Evolutionary conservation across 2,888 invertebrate genomes (phyloP), one percentile per base, ranked within the genome.

Genomic region (Nymphalis polychloros): DNA sequence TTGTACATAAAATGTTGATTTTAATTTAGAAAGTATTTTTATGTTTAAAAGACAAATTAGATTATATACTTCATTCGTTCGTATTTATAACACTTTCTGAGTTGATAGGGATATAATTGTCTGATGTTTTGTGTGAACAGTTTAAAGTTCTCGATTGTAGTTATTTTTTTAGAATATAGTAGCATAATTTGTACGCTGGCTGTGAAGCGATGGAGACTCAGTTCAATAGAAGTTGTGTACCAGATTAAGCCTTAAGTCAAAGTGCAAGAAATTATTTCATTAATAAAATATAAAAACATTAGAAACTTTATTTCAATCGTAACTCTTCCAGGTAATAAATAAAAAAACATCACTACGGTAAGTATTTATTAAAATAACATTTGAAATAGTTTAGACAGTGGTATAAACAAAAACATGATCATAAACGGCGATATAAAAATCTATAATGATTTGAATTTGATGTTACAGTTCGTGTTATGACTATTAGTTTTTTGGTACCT

Each of bases 181-280:
- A 65, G 48, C 65, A 35, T 62, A 57, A 23, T 35, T 20, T 62
- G 47, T 68, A 68, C 60, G 79, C 83, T 84, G 89, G 90, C 89
- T 90, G 89, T 90, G 90, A 89, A 81, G 81, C 79, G 73, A 79
- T 80, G 80, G 61, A 65, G 77, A 81, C 76, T 84, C 78, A 75
- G 76, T 75, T 81, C 78, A 73, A 78, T 76, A 74, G 71, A 78
- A 74, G 75, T 77, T 86, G 84, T 85, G 76, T 88, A 87, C 80
- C 78, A 82, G 83, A 81, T 61, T 80, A 64, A 76, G 74, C 76
- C 73, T 61, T 77, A 77, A 78, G 75, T 79, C 76, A 63, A 71
- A 79, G 78, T 72, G 76, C 77, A 79, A 81, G 78, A 78, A 8
- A 74, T 78, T 79, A 83, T 81, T 79, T 79, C 67, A 71, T 67